Conservation (phyloP, 2,113 vertebrate genomes). For the Microcebus griseorufus region DNA sequence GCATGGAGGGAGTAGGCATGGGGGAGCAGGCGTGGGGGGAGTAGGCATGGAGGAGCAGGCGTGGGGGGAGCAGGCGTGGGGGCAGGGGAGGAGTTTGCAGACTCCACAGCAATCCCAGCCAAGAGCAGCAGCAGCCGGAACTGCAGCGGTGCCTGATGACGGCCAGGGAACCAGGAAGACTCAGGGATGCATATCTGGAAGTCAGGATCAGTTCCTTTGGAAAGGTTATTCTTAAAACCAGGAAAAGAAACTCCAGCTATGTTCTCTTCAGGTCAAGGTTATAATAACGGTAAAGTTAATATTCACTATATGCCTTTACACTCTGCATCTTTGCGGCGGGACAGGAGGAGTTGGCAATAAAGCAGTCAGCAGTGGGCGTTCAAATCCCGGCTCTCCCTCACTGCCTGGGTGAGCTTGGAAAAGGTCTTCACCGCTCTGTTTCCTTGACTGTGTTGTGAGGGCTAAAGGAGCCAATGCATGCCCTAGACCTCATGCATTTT, state of each 20-base stretch:
- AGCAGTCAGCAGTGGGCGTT: fast-evolving
- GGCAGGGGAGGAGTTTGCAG: too few relatives aligned
- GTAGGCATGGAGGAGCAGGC: too few relatives aligned
- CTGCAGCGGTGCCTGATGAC: fast-evolving
- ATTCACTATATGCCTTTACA: not conserved
- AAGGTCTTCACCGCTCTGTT: not conserved
- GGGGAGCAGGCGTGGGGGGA: too few relatives aligned
- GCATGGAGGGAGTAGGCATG: too few relatives aligned
- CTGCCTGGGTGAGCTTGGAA: not conserved
- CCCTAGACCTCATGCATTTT: not conserved
- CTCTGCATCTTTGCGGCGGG: not conserved
- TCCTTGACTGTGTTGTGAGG: not conserved
- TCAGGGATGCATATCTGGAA: not conserved
- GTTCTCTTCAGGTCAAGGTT: not conserved
- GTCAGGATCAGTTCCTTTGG: not conserved
- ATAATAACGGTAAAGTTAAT: not conserved
- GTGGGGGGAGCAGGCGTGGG: too few relatives aligned
- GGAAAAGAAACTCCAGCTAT: not conserved
- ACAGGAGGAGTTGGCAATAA: not conserved
- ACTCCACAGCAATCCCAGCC: not conserved
- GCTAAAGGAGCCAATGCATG: not conserved
- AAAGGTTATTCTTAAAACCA: not conserved
- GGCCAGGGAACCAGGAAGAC: not conserved
- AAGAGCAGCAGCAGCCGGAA: too few relatives aligned
- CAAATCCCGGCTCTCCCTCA: not conserved